A percentile compares a stretch with the other conserved stretches of the same genome.
Conservation (phyloP, 2,888 invertebrate species). For the Caenorhabditis uteleia region DNA sequence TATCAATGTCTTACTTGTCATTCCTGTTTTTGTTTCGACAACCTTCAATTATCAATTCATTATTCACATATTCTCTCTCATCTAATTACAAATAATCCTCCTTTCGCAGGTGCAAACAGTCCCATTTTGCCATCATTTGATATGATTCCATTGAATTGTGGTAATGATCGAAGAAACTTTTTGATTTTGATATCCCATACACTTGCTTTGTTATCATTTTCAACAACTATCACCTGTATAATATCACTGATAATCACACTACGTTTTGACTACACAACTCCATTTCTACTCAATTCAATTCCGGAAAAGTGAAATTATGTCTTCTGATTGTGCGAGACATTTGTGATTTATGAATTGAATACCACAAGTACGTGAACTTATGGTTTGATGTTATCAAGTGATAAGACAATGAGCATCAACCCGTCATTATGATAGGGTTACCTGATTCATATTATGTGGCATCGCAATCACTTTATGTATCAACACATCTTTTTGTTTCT, state of each 20-base stretch:
- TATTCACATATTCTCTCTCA: neutral
- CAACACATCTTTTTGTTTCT: constrained; percentile 60
- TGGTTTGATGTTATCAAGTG: no score
- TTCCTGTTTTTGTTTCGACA: constrained; percentile 85
- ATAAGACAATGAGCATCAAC: neutral
- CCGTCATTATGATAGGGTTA: neutral
- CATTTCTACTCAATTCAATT: no score
- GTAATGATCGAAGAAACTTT: constrained; percentile 50
- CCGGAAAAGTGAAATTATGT: constrained; percentile 1
- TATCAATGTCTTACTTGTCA: constrained; percentile 86
- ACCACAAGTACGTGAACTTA: no score
- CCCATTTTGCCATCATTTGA: constrained; percentile 80
- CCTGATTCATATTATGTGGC: constrained; percentile 53
- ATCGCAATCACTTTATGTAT: constrained; percentile 53
- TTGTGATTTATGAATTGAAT: no score
- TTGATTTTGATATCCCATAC: constrained; percentile 58
- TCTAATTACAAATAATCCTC: constrained; percentile 80
- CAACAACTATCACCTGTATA: constrained; percentile 56
- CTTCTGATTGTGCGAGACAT: no score
- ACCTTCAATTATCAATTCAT: constrained; percentile 71
- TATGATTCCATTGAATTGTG: constrained; percentile 55
- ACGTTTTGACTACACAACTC: no score
- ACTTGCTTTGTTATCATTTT: constrained; percentile 55
- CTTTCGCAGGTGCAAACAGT: constrained; percentile 86
- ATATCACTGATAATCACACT: neutral